phyloP scores from a whole-genome alignment of 2,113 vertebrate genomes.

The Cochlearius cochlearius region DNA sequence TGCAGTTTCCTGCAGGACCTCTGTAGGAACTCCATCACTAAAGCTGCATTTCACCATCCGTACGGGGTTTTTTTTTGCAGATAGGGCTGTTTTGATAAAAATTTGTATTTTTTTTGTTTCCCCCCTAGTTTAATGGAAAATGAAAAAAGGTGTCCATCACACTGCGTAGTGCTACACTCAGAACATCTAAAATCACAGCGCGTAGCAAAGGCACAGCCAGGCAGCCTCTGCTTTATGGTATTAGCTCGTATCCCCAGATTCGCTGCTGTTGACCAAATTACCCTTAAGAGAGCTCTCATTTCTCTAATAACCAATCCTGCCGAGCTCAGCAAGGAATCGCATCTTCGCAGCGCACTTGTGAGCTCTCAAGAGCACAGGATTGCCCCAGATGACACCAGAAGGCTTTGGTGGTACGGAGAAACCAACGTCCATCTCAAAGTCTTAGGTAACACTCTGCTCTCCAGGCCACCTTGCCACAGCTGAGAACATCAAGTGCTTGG shows the following conservation, averaged over 20 bases:
- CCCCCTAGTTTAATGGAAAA: not conserved
- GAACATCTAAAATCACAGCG: not conserved
- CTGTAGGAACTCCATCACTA: not conserved
- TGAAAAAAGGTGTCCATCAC: not conserved
- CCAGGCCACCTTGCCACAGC: not conserved
- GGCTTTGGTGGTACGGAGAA: not conserved
- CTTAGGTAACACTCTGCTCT: not conserved
- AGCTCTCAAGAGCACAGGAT: not conserved
- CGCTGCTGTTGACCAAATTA: fast-evolving
- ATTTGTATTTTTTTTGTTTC: not conserved
- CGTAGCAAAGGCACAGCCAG: not conserved
- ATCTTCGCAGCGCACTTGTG: fast-evolving
- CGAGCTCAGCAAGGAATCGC: not conserved
- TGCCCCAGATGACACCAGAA: fast-evolving
- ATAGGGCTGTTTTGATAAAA: not conserved
- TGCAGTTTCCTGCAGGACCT: not conserved
- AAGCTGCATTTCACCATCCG: not conserved
- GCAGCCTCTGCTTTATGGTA: not conserved
- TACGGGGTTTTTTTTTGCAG: not conserved
- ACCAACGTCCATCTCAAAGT: not conserved
- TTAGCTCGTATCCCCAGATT: not conserved
- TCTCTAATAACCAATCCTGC: not conserved
- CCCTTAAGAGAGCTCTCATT: not conserved
- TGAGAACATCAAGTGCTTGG: not conserved
- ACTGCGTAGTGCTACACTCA: not conserved